Evolutionary conservation across 2,888 invertebrate species (phyloP).

Genomic region (Rotaria macrura): DNA sequence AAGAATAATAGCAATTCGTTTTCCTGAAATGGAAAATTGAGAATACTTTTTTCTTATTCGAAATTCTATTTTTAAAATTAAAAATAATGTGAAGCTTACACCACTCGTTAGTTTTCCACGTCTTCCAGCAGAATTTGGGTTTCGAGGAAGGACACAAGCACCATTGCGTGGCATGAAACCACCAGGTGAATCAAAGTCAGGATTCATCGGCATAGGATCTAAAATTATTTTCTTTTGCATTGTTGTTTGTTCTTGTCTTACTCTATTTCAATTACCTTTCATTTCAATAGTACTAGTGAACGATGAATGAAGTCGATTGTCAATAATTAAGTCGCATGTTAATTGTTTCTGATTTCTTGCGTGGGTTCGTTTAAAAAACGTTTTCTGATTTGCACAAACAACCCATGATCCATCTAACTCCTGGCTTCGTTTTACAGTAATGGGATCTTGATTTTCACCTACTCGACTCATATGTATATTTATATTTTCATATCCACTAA

Average conservation of each 20-base stretch:
- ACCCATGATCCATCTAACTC: not conserved
- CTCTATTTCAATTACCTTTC: not conserved
- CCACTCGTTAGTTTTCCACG: not conserved
- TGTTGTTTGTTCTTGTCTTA: not conserved
- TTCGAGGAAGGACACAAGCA: not conserved
- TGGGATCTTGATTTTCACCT: not conserved
- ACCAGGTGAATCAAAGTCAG: not conserved
- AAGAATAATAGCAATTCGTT: not conserved
- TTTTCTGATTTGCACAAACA: not conserved
- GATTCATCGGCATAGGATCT: not conserved
- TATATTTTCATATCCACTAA: not conserved
- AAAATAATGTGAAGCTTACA: not conserved
- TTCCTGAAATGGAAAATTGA: not conserved
- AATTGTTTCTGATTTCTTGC: not conserved
- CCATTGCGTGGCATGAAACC: not conserved
- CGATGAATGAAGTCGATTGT: not conserved
- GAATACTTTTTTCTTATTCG: too few relatives aligned
- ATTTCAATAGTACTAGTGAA: not conserved
- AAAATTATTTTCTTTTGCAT: not conserved
- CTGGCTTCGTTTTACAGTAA: not conserved
- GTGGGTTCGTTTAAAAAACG: not conserved
- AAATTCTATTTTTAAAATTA: not conserved
- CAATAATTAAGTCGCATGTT: not conserved
- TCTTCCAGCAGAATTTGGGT: not conserved
- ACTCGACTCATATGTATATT: not conserved